Conservation (phyloP, 2,888 invertebrate genomes). For the Drosophila tripunctata region DNA sequence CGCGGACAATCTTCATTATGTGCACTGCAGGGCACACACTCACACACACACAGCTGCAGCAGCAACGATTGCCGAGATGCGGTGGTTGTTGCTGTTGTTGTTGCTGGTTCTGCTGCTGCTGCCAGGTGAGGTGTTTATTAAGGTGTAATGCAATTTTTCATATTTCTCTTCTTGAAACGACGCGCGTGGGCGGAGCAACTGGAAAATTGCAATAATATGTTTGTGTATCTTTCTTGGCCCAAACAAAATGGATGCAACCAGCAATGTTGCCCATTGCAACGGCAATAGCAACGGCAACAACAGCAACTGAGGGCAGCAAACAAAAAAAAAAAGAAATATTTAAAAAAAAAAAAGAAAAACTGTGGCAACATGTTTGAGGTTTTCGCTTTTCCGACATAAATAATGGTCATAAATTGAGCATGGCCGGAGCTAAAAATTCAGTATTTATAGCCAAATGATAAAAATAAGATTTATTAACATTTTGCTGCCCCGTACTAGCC, state of each 20-base stretch:
- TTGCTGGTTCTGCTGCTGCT: conserved; percentile 19
- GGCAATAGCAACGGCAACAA: conserved; percentile 1
- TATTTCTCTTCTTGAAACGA: conserved; percentile 44
- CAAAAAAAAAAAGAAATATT: background rate
- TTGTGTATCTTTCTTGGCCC: conserved; percentile 66
- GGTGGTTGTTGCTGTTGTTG: conserved; percentile 9
- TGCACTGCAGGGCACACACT: conserved; percentile 63
- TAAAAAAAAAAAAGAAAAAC: conserved; percentile 49
- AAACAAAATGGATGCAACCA: conserved; percentile 71
- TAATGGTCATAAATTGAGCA: conserved; percentile 85
- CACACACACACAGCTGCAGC: conserved; percentile 36
- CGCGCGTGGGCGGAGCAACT: conserved; percentile 77
- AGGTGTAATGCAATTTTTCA: conserved; percentile 76
- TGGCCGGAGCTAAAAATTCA: conserved; percentile 84
- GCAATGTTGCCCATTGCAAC: conserved; percentile 11
- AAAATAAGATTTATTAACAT: conserved; percentile 85
- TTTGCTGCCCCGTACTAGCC: conserved; percentile 66
- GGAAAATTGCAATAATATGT: conserved; percentile 81
- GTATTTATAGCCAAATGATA: conserved; percentile 85
- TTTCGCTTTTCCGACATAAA: conserved; percentile 84
- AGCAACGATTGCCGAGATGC: conserved; percentile 50
- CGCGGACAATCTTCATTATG: conserved; percentile 81
- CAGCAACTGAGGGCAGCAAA: conserved; percentile 15
- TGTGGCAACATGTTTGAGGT: conserved; percentile 81
- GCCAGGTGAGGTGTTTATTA: conserved; percentile 81